Evolutionary conservation across 2,797 vertebrate genomes (phyloP), one percentile per base, ranked within the genome.

Genomic region (Salarias fasciatus): DNA sequence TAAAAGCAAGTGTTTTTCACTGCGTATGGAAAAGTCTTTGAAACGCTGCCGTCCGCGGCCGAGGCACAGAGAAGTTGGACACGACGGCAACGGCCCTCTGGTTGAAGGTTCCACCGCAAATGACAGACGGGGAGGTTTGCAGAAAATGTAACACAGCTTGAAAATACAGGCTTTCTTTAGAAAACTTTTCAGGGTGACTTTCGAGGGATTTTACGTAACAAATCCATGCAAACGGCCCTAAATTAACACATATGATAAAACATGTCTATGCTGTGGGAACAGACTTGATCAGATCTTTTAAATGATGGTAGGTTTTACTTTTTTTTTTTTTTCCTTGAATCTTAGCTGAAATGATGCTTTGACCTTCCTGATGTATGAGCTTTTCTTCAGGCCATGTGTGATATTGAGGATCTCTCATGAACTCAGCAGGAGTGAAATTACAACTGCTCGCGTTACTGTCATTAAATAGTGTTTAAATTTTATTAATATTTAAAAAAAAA

Each of bases 1-100:
- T 64, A 77, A 53, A 58, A 72, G 38, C 48, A 46, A 72, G 61
- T 79, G 41, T 73, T 48, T 73, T 48, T 52, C 69, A 45, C 37
- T 29, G 52, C 14, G 67, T 63, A 61, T 44, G 46, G 37, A 8
- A 53, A 53, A 56, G 41, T 35, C 47, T 65, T 60, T 59, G 36
- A 65, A 79, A 72, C 48, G 0, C 18, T 53, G 49, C n/a, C 52
- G 14, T 63, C 30, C 55, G 46, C 35, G 28, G 28, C 29, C 35
- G 61, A 69, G 41, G 9, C 31, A 48, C 54, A 66, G 33, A 54
- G 45, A 56, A 51, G 51, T 45, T 54, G 53, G 49, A 59, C 47
- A 66, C 54, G 35, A 40, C 8, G 24, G 56, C 62, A 60, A 58
- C 63, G 64, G 29, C 41, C 6, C 24, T 44, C 31, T 37, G 36